Evolutionary conservation across 2,888 invertebrate genomes (phyloP), one percentile per base, ranked within the genome.

Genomic region (Epinotia demarniana): DNA sequence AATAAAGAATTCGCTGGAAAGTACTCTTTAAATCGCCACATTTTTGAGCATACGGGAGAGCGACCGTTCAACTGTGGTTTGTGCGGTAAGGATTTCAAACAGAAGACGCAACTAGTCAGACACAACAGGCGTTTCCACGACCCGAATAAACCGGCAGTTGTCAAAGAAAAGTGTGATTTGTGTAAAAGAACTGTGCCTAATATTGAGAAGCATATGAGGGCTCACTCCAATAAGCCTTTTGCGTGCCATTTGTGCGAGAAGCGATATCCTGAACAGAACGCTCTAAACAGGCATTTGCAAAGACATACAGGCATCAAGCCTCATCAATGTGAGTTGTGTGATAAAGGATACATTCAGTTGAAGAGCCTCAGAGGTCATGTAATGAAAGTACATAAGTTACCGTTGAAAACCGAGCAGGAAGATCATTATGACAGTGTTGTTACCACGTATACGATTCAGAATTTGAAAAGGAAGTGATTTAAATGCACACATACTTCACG

Each of bases 241-340:
- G 68, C 72, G 0, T 78, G 78, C 18, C 77, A 78, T 60, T 23
- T 76, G 6, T 78, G 78, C 23, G 77, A 76, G 0, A 77, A 75
- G 18, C 71, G 63, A 0, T 78, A 77, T 43, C 68, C 77, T 0
- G 55, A 63, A 8, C 53, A 70, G 5, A 76, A 67, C 23, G 75
- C 77, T 9, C 23, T 78, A 11, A 78, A 77, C n/a, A 66, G 76
- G 3, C 77, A 77, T 61, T 3, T 77, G 12, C 67, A 72, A 13
- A 63, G 67, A 3, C 78, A 78, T 16, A 69, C 74, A 0, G 77
- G 77, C 0, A 57, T 66, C 0, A 77, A 78, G 18, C 75, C 75
- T 0, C 78, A 76, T 4, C 39, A 69, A 9, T 78, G 78, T 8
- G 61, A 76, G 1, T 12, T 76, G 2, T 78, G 78, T 33, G 76